Base-by-base conservation (phyloP, 37 sponge, comb jelly and placozoan species). In the Crambe crambe region DNA sequence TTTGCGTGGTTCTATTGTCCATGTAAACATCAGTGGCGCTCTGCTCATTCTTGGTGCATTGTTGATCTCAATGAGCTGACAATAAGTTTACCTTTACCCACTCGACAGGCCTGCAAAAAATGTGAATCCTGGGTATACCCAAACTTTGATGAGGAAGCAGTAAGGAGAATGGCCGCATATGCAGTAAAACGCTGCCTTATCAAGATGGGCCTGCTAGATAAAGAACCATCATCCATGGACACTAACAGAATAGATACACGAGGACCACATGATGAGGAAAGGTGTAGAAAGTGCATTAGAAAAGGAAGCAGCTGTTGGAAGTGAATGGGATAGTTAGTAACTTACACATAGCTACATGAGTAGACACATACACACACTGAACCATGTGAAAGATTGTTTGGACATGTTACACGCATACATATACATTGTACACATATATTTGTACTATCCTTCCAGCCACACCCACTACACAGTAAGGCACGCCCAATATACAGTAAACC, bases 281-380 rank as follows among this genome's bases (percentile, higher is more conserved):
- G 83, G 31, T 83, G 83, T 66, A 58, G 30, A 1, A 67, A 61
- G 58, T 83, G 83, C 58, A 64, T 37, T 25, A 6, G 29, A 34
- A 6, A 65, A 25, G 83, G 83, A 6, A 62, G 76, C 12, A 83
- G 83, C 69, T 83, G 83, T 58, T 83, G 83, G 83, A 47, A 47
- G 12, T 47, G 51, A 47, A 47, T 15, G 51, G 6, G 51, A 47
- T n/a, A n/a, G n/a, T n/a, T n/a, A n/a, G n/a, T n/a, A n/a, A n/a
- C n/a, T n/a, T n/a, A n/a, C n/a, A n/a, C n/a, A n/a, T n/a, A n/a
- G n/a, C n/a, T n/a, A n/a, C n/a, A n/a, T n/a, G n/a, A n/a, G n/a
- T n/a, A n/a, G n/a, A n/a, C n/a, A n/a, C n/a, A n/a, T n/a, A n/a
- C n/a, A n/a, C n/a, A n/a, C n/a, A n/a, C n/a, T n/a, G n/a, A n/a